Conservation (phyloP, 1,140 invertebrate genomes). For the Ladona fulva region DNA sequence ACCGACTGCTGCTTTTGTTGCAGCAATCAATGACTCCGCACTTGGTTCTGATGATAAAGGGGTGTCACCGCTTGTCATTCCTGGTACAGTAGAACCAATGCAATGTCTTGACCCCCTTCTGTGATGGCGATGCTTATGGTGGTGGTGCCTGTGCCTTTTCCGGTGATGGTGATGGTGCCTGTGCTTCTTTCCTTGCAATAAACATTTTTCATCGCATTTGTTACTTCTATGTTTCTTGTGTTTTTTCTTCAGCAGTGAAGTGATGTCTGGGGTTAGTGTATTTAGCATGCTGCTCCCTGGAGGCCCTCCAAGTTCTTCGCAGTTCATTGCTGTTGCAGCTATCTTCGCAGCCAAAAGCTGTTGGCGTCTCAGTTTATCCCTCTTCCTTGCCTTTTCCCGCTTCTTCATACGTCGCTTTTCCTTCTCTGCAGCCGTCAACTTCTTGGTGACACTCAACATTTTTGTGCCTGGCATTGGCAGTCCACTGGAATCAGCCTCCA, state of each 20-base stretch:
- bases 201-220: constrained; percentile 11
- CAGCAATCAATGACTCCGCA: background rate
- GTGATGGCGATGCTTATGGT: constrained; percentile 49
- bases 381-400: constrained; percentile 37
- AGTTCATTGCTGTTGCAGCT: constrained; percentile 9
- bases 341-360: constrained; percentile 23
- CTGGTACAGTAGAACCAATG: background rate
- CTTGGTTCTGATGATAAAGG: background rate
- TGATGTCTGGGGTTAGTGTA: background rate
- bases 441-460: background rate
- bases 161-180: constrained; percentile 63
- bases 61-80: background rate
- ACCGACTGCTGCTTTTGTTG: background rate
- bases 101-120: constrained; percentile 29
- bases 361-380: constrained; percentile 51
- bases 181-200: constrained; percentile 60
- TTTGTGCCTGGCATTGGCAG: background rate
- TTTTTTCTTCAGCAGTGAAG: constrained; percentile 49
- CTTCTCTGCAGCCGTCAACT: constrained; percentile 40
- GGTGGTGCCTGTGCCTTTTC: constrained; percentile 61
- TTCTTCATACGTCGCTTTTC: constrained; percentile 56
- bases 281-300: background rate
- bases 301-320: background rate
- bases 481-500: constrained; percentile 11
- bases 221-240: constrained; percentile 42